Base-by-base conservation (phyloP, 2,888 invertebrate species). In the Lasiommata megera region DNA sequence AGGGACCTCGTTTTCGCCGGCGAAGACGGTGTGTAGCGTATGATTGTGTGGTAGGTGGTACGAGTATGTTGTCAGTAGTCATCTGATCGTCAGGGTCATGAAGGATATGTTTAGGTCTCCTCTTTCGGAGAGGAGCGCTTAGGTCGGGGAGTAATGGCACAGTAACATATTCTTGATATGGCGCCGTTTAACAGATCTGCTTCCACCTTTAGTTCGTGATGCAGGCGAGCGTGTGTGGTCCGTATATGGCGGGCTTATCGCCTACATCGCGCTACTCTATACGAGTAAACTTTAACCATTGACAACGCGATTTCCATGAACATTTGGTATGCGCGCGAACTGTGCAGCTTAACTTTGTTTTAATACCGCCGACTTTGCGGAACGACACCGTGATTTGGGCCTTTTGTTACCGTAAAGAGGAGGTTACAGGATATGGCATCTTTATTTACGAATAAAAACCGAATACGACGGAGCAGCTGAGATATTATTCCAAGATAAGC, bases 171-270 rank as follows among this genome's bases (percentile, higher is more conserved):
- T 43, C 5, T n/a, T 3, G 16, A 17, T 3, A 11, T 7, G 6
- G 17, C 28, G 29, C 28, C 5, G 41, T 14, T 43, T 51, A 31
- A 52, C 51, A 12, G 52, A 36, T 53, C 9, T 53, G 60, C 34
- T 41, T 11, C 56, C 17, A 59, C 38, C 57, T 55, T 53, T 28
- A 61, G 47, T 52, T 59, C 61, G 59, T 63, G 61, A 57, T 54
- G 38, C 44, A 53, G 51, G 61, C 55, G 56, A 61, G 56, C 62
- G 64, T 64, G 65, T 65, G 65, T 64, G 65, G 64, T 64, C 63
- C 64, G 44, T 65, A 65, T 64, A 65, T 56, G 65, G 65, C 46
- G 53, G 38, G 59, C 60, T 64, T 64, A 65, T 64, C 63, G 60
- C 44, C 52, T 53, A 41, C 52, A 63, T 60, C 60, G 50, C 56